phyloP scores from a whole-genome alignment of 2,888 invertebrate species.

The Macaria notata region DNA sequence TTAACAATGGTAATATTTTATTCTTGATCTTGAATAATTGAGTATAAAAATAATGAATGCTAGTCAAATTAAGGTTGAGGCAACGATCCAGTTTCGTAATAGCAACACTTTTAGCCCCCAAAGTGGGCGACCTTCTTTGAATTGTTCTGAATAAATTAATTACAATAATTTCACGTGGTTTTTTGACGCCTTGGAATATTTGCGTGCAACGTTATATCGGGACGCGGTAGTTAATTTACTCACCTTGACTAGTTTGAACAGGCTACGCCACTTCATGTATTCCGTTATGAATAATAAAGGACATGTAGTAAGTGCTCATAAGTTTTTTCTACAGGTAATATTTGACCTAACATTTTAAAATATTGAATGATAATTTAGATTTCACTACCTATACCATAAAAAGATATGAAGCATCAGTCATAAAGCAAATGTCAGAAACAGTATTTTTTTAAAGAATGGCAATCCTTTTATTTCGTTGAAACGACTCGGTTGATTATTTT shows the following conservation, averaged over 20 bases:
- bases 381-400: too few species aligned
- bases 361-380: too few species aligned
- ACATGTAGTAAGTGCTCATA: too few species aligned
- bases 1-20: conserved; percentile 11
- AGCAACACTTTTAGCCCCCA: conserved; percentile 19
- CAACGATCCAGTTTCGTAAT: conserved; percentile 20
- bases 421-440: too few species aligned
- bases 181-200: conserved; percentile 39
- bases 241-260: not conserved
- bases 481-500: too few species aligned
- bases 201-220: not conserved
- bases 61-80: conserved; percentile 25
- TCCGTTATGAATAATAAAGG: too few species aligned
- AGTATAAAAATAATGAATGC: conserved; percentile 16
- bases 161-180: conserved; percentile 48
- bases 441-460: too few species aligned
- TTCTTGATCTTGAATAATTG: conserved; percentile 19
- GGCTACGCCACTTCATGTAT: too few species aligned
- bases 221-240: conserved; percentile 3
- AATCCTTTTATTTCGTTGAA: too few species aligned
- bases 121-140: conserved; percentile 16
- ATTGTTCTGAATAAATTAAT: conserved; percentile 45
- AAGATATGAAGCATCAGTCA: too few species aligned
- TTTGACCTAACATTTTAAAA: too few species aligned
- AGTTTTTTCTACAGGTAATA: too few species aligned